These are phyloP conservation scores for Poecilia picta DNA, from an alignment of 2,797 vertebrate genomes.

Conservation along the genomic window DNA sequence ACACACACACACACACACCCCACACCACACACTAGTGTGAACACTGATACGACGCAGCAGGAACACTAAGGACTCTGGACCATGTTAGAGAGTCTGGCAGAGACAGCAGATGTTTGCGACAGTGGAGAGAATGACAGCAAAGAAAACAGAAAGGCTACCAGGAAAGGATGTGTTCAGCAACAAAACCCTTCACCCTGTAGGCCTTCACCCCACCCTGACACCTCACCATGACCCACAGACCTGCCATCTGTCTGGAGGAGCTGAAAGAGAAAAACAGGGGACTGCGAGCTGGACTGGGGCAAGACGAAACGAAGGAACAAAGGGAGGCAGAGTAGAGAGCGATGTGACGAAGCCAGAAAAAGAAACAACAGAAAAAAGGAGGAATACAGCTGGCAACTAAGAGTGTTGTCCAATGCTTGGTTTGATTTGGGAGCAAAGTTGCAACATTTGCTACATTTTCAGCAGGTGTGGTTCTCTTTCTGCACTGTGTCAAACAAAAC, in stretches of 20 bases:
- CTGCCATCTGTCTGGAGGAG: constrained; percentile 60
- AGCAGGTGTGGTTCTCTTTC: no score
- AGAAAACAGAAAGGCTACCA: background rate
- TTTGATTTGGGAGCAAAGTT: no score
- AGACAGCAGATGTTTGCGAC: constrained; percentile 26
- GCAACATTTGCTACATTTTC: no score
- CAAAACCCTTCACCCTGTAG: constrained; percentile 41
- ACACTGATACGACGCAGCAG: constrained; percentile 30
- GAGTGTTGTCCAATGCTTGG: no score
- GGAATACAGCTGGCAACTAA: constrained; percentile 35
- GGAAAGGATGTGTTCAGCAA: constrained; percentile 19
- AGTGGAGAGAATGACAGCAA: constrained; percentile 13
- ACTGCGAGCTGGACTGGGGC: constrained; percentile 7
- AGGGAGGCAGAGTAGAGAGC: constrained; percentile 7
- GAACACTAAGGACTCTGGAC: constrained; percentile 36
- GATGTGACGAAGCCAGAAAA: constrained; percentile 26
- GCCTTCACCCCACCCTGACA: constrained; percentile 50
- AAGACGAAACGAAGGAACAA: constrained; percentile 3
- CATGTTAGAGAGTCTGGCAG: constrained; percentile 31
- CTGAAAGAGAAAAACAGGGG: constrained; percentile 24
- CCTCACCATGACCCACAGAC: constrained; percentile 47
- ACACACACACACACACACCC: no score
- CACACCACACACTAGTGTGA: no score
- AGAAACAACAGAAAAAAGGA: constrained; percentile 5
- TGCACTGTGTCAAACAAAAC: no score